A percentile compares a stretch with the other conserved stretches of the same genome.
These are phyloP conservation scores for Penaeus monodon DNA, from an alignment of 2,888 invertebrate species.

Conservation along the genomic window DNA sequence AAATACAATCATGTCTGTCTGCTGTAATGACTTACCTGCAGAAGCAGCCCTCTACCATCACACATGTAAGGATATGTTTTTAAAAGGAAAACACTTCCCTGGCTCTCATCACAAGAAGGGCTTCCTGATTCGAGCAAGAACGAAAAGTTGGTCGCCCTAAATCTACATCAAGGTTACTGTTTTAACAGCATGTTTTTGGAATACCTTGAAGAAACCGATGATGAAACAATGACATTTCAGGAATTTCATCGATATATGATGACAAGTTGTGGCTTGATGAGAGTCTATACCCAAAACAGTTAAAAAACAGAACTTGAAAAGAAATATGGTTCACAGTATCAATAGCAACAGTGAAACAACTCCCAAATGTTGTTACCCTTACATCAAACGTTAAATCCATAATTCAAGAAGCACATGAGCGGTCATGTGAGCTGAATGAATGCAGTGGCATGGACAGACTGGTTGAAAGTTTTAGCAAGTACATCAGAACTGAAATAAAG, in stretches of 20 bases:
- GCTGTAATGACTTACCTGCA: constrained; percentile 21
- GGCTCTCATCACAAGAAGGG: no score
- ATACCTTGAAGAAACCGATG: constrained; percentile 7
- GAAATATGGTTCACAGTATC: constrained; percentile 10
- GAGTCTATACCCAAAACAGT: neutral
- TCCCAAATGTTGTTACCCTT: constrained; percentile 21
- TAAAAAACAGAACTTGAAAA: neutral
- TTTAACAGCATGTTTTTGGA: no score
- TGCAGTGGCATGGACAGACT: constrained; percentile 19
- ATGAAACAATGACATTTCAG: constrained; percentile 14
- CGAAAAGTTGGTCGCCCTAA: neutral
- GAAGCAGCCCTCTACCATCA: constrained; percentile 11
- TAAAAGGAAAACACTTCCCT: no score
- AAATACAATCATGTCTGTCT: no score
- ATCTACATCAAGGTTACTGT: no score
- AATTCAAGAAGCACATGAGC: no score
- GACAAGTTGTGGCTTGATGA: constrained; percentile 21
- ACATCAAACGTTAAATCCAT: constrained; percentile 16
- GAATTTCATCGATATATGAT: no score
- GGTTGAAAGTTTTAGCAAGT: constrained; percentile 1
- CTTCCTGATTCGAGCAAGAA: no score
- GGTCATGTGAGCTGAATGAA: no score
- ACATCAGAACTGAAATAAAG: constrained; percentile 15
- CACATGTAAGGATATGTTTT: no score
- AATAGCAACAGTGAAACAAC: constrained; percentile 14